Percentiles rank a stretch among this genome's conserved stretches.
Conservation (phyloP, 2,888 invertebrate species). For the Patella caerulea region DNA sequence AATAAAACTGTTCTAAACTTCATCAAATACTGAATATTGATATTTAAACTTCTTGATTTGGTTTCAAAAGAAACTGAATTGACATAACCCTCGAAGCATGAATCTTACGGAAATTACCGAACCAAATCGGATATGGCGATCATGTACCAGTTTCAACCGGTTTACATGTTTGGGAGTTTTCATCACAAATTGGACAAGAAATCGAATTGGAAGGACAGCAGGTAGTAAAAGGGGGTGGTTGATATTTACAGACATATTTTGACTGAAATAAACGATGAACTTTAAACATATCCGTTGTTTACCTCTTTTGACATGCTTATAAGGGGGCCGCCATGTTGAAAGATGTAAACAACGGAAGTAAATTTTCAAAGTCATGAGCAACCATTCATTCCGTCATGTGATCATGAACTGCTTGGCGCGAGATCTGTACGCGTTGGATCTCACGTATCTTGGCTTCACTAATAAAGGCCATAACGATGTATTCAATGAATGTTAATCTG, state of each 20-base stretch:
- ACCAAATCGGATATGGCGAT: slow-evolving; percentile 58
- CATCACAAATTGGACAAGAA: slow-evolving; percentile 37
- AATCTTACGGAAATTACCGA: slow-evolving; percentile 57
- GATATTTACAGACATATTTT: too few relatives aligned
- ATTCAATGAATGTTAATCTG: too few relatives aligned
- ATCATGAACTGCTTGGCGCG: slow-evolving; percentile 27
- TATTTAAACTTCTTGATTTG: too few relatives aligned
- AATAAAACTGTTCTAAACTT: too few relatives aligned
- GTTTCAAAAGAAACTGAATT: too few relatives aligned
- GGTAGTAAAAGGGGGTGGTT: background rate
- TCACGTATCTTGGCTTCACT: too few relatives aligned
- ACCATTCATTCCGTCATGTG: slow-evolving; percentile 6
- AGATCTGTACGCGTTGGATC: background rate
- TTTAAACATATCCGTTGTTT: too few relatives aligned
- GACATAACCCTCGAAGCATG: background rate
- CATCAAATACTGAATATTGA: too few relatives aligned
- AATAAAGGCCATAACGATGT: too few relatives aligned
- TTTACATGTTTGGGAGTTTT: slow-evolving; percentile 60
- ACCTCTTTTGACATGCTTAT: slow-evolving; percentile 19
- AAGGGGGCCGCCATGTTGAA: slow-evolving; percentile 67
- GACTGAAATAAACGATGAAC: too few relatives aligned
- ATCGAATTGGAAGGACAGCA: slow-evolving; percentile 10
- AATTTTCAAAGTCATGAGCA: slow-evolving; percentile 33
- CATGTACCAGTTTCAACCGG: slow-evolving; percentile 71
- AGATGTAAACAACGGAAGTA: slow-evolving; percentile 59